Base-by-base conservation (phyloP, 1,140 invertebrate species). In the Battus philenor region DNA sequence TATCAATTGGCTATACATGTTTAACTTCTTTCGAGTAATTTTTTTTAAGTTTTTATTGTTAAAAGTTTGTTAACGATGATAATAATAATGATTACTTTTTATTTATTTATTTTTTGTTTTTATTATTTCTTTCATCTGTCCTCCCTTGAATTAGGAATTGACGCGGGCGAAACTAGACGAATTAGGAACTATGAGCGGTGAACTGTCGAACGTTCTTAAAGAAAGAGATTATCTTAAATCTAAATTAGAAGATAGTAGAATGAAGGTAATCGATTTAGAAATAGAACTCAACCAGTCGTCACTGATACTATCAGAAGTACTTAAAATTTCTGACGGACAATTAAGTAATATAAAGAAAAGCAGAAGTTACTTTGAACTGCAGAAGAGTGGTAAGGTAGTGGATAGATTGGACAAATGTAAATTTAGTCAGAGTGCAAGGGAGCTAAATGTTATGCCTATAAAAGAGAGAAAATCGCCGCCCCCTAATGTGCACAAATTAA, bases 371-470 rank as follows among this genome's bases (percentile, higher is more conserved):
- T 78, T 81, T 48, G 81, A 82, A 54, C 49, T 85, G 12, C 81
- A 79, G 64, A 85, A 82, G 54, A 85, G 80, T 65, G 78, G 78
- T 80, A 85, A 82, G 75, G 78, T 85, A 78, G 78, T 73, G 45
- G 68, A 73, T 72, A 85, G 78, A 56, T 59, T 85, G 26, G 76
- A 82, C 54, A 76, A 75, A 60, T 62, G 71, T 51, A 77, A 58
- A 50, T 68, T 64, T 43, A 82, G 73, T 54, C 77, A 59, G 47
- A 85, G 80, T 50, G 61, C 62, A 44, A 85, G 80, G 43, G 68
- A 82, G 27, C 54, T 85, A 16, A 56, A 75, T 33, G 50, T 64
- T 22, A 50, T 61, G 8, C 48, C 58, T 26, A 54, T 44, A 4
- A 50, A 47, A 45, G 67, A 76, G 1, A 67, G 44, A 27, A 65